Base-by-base conservation (phyloP, 1,140 invertebrate genomes). In the Drosophila pachea region DNA sequence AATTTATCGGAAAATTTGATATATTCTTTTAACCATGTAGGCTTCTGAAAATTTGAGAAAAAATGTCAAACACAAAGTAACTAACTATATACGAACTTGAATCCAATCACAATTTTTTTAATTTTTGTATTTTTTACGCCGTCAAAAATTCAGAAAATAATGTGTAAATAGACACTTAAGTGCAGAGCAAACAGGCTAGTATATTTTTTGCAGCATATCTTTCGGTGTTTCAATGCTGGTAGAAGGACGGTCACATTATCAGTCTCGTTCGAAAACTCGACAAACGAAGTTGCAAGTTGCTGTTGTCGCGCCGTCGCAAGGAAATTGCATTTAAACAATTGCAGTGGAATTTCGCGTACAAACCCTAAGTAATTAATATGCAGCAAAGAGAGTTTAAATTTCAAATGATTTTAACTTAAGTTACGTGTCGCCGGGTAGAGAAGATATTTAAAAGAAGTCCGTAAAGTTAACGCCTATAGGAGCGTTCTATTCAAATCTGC, bases 401-500 rank as follows among this genome's bases (percentile, higher is more conserved):
- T 35, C 6, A 47, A 48, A 42, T 43, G 32, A 7, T 31, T 53
- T 47, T 14, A 47, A 22, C 16, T 32, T 35, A 47, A 29, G 9
- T 29, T 29, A 0, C 22, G 8, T 12, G 12, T 22, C 6, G 56
- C 29, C 11, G 50, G 31, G 11, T 56, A 64, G 36, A 65, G 58
- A 45, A 50, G 6, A 68, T 69, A 32, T 52, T 32, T 47, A 42
- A 14, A 50, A 14, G 11, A 49, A 70, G 38, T 33, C 43, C 35
- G 22, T 38, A 59, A 72, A 74, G 67, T 49, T 52, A 45, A 78
- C 75, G 78, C 75, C 72, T 75, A 48, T 55, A 83, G 78, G 74
- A 83, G 78, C 49, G 61, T 76, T 75, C 73, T 70, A 78, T 73
- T 68, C 43, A 84, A 84, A 84, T 86, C 73, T 64, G 68, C 68